phyloP scores from a whole-genome alignment of 2,797 vertebrate genomes.

The Sebastes alutus region DNA sequence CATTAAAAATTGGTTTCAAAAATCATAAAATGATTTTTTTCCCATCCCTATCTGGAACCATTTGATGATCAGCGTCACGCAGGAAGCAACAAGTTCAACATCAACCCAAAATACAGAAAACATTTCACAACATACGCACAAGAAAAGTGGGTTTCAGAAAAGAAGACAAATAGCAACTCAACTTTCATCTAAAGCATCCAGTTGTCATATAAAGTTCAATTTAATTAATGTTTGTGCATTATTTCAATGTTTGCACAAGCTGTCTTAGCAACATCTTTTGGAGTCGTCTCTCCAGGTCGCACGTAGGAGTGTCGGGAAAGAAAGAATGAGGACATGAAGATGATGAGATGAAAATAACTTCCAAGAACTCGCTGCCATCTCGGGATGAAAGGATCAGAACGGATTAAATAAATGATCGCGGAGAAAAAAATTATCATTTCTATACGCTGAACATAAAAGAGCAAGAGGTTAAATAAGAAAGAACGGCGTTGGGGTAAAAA shows the following conservation, averaged over 20 bases:
- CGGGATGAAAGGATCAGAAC: background rate
- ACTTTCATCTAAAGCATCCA: too few relatives aligned
- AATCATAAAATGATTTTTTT: too few relatives aligned
- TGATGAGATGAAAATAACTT: constrained; percentile 20
- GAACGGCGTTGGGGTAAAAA: constrained; percentile 1
- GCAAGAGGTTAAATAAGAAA: constrained; percentile 6
- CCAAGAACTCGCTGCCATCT: background rate
- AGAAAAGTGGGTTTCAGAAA: background rate
- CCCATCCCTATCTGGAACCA: too few relatives aligned
- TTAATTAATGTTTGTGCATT: background rate
- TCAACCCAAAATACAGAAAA: too few relatives aligned
- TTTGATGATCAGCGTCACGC: too few relatives aligned
- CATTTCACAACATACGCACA: too few relatives aligned
- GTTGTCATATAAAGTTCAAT: background rate
- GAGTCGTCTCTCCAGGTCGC: background rate
- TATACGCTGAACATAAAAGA: constrained; percentile 8
- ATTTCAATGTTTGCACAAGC: background rate
- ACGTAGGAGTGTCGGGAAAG: background rate
- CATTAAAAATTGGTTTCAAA: too few relatives aligned
- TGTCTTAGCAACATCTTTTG: background rate
- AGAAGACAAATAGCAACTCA: background rate
- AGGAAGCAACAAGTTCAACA: too few relatives aligned
- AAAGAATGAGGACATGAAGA: constrained; percentile 10
- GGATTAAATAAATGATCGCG: background rate
- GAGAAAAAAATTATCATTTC: background rate